These are phyloP conservation scores for Microhierax caerulescens DNA, from an alignment of 2,797 vertebrate species.

Conservation along the genomic window DNA sequence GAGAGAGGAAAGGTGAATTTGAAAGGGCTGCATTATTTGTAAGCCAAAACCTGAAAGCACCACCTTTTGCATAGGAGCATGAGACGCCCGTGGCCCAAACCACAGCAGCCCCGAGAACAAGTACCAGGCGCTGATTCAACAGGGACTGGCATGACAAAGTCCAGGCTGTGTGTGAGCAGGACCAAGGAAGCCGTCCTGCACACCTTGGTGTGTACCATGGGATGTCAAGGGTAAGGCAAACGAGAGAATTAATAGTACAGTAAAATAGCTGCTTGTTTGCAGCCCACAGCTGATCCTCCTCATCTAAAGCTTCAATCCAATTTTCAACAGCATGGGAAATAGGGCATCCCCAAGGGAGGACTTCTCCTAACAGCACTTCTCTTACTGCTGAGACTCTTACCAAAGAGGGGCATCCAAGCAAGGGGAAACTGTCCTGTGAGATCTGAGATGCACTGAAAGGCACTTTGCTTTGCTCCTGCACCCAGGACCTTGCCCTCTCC, in stretches of 20 bases:
- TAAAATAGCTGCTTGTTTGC: not conserved
- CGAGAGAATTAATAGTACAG: not conserved
- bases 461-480: not conserved
- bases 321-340: not conserved
- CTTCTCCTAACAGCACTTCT: not conserved
- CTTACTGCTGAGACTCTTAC: not conserved
- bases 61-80: not conserved
- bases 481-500: not conserved
- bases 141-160: not conserved
- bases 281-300: not conserved
- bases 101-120: not conserved
- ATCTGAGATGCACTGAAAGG: not conserved
- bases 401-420: not conserved
- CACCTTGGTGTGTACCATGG: not conserved
- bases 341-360: not conserved
- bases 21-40: not conserved
- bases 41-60: slow-evolving; percentile 11
- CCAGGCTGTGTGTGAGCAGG: not conserved
- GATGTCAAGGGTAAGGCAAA: not conserved
- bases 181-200: not conserved
- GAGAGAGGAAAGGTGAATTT: not conserved
- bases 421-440: not conserved
- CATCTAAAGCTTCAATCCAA: not conserved
- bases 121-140: not conserved
- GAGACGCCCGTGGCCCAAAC: not conserved